phyloP scores from a whole-genome alignment of 1,140 invertebrate genomes.

The Proctacanthus coquilletti region DNA sequence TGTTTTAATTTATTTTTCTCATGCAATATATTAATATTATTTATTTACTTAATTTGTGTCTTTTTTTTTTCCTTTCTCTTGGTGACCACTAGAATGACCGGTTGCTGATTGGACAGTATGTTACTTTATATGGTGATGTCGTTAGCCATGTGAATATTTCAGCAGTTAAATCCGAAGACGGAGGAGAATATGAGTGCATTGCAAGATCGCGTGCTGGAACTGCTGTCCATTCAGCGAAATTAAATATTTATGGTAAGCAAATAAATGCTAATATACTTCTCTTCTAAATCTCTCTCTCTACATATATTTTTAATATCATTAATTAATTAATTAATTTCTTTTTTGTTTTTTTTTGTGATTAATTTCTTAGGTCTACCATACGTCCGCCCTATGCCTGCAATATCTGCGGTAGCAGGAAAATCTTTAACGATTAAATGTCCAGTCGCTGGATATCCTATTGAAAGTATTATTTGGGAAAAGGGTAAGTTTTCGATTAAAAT shows the following conservation, averaged over 20 bases:
- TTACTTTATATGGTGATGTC: conserved; percentile 49
- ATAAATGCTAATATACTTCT: conserved; percentile 3
- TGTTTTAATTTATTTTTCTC: no score
- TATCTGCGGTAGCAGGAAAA: conserved; percentile 52
- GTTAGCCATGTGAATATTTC: conserved; percentile 60
- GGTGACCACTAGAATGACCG: conserved; percentile 41
- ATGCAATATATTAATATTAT: no score
- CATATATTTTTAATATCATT: not conserved
- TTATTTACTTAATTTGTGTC: no score
- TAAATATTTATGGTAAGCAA: conserved; percentile 49
- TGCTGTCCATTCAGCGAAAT: conserved; percentile 38
- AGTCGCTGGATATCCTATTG: conserved; percentile 53
- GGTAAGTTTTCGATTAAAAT: no score
- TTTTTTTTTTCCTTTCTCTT: no score
- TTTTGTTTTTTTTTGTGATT: conserved; percentile 1
- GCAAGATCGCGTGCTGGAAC: conserved; percentile 48
- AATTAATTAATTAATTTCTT: not conserved
- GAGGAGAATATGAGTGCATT: conserved; percentile 53
- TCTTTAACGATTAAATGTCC: conserved; percentile 47
- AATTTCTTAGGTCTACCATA: conserved; percentile 41
- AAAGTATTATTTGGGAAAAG: conserved; percentile 48
- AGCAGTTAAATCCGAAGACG: conserved; percentile 49
- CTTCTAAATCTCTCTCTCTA: not conserved
- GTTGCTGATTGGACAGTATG: conserved; percentile 47
- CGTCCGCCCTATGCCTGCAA: conserved; percentile 46